Percentiles rank a stretch among this genome's conserved stretches.
These are phyloP conservation scores for Denticeps clupeoides DNA, from an alignment of 2,797 vertebrate species.

Conservation along the genomic window DNA sequence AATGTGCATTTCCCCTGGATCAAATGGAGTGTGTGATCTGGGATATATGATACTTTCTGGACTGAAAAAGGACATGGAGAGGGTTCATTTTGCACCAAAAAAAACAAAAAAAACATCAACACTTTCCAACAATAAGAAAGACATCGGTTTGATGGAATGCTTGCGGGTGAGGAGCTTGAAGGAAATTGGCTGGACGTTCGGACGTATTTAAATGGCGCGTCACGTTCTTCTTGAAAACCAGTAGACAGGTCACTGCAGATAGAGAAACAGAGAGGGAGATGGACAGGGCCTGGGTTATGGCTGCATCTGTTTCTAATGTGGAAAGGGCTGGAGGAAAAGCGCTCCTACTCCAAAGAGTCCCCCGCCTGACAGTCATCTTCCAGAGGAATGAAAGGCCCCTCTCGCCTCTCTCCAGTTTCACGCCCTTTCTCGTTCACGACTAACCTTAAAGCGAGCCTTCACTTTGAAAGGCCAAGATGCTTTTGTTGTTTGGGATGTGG, in stretches of 20 bases:
- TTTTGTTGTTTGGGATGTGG: not conserved
- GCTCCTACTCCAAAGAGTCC: conserved; percentile 5
- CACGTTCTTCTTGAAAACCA: too few relatives aligned
- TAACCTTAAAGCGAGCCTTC: conserved; percentile 27
- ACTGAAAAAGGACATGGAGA: too few relatives aligned
- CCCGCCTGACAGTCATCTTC: not conserved
- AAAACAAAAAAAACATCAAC: too few relatives aligned
- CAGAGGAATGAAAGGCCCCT: conserved; percentile 9
- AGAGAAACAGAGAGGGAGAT: conserved; percentile 30
- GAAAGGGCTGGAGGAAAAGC: conserved; percentile 41
- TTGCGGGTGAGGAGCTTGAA: too few relatives aligned
- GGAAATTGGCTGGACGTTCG: too few relatives aligned
- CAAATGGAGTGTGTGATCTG: too few relatives aligned
- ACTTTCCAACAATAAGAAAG: too few relatives aligned
- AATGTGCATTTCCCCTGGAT: too few relatives aligned
- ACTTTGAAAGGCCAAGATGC: conserved; percentile 32
- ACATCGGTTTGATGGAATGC: too few relatives aligned
- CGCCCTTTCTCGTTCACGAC: conserved; percentile 15
- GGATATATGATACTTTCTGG: too few relatives aligned
- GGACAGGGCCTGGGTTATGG: conserved; percentile 59
- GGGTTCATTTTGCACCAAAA: too few relatives aligned
- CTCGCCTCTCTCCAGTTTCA: conserved; percentile 27
- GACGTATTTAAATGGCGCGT: too few relatives aligned
- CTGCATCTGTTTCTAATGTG: conserved; percentile 64
- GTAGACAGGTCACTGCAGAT: not conserved